Base-by-base conservation (phyloP, 2,888 invertebrate genomes). In the Holacanthella duospinosa region DNA sequence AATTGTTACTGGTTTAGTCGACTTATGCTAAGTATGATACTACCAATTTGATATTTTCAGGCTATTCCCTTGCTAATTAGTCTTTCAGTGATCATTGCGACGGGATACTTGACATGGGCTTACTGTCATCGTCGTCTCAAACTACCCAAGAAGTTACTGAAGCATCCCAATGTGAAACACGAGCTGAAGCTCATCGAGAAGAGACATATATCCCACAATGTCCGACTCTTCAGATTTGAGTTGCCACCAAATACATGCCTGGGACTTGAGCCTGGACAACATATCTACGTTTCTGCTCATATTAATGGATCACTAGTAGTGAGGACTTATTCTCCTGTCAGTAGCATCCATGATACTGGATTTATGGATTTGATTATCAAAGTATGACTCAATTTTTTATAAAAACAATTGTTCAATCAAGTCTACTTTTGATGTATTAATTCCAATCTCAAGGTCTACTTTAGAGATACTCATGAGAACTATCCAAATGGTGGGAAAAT, bases 401-500 rank as follows among this genome's bases (percentile, higher is more conserved):
- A 55, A 55, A 26, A 26, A 26, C 6, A 27, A 25, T 55, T 24
- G 12, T 27, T 25, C 12, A 25, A 26, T 6, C 26, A 12, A 12
- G 4, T 6, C 16, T 25, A 26, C 9, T 4, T 53, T 21, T 53
- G 6, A 21, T 53, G 53, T n/a, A 12, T 53, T 53, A 6, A 53
- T 21, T 53, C 6, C 53, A 24, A 29, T n/a, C 9, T 12, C 26
- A n/a, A 92, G 91, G 90, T 97, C 0, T 97, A 99, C 78, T 91
- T 90, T 77, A 93, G 90, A 81, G 87, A 92, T 80, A 86, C 89
- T 0, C 91, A 97, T 78, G 95, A 95, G 0, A 93, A 93, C 78
- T 97, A 96, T 78, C 96, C 95, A 0, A 91, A 93, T 1, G 97
- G 97, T 60, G 97, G 99, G 9, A 96, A 96, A 80, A 86, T 99